A percentile compares a stretch with the other conserved stretches of the same genome.
Evolutionary conservation across 2,797 vertebrate genomes (phyloP).

Genomic region (Darevskia nairensis): DNA sequence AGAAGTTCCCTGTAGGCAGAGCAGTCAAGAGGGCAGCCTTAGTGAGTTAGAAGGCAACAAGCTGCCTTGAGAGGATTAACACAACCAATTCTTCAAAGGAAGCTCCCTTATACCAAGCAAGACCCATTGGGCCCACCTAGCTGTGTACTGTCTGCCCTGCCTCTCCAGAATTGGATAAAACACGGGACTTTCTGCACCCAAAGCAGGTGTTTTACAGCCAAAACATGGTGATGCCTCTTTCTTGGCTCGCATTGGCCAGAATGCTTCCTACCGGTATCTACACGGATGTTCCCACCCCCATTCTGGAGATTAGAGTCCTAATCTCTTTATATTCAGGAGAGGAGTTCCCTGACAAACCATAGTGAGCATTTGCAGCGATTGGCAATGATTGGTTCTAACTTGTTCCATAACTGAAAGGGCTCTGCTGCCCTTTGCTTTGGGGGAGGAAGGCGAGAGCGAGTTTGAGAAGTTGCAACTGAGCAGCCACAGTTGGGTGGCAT

Average conservation of each 20-base stretch:
- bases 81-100: not conserved
- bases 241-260: not conserved
- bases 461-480: no score
- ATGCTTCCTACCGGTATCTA: not conserved
- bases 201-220: no score
- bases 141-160: no score
- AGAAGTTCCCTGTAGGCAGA: constrained; percentile 84
- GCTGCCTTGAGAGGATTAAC: not conserved
- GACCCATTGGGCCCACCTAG: no score
- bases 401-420: not conserved
- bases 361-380: not conserved
- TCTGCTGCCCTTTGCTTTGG: not conserved
- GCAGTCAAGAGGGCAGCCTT: not conserved
- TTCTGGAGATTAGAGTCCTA: no score
- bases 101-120: no score
- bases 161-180: no score
- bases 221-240: not conserved
- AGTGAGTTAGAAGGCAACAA: not conserved
- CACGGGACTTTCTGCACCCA: not conserved
- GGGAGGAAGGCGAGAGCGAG: no score
- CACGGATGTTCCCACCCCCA: not conserved
- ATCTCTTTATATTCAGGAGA: no score
- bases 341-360: not conserved
- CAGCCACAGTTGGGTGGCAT: no score
- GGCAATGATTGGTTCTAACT: not conserved